Evolutionary conservation across 2,113 vertebrate species (phyloP).

Genomic region (Danionella cerebrum): DNA sequence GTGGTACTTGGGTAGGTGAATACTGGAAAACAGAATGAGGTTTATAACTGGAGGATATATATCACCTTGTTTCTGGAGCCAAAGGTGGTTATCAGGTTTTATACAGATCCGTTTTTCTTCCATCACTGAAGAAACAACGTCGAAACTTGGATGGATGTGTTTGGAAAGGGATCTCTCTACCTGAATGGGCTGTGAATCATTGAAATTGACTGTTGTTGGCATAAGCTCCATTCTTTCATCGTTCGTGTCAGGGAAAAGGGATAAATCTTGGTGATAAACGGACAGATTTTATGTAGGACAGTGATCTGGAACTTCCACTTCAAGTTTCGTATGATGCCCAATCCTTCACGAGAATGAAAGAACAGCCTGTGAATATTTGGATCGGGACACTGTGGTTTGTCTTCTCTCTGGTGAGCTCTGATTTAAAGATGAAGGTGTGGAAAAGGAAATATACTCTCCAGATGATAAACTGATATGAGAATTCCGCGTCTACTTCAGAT

Average conservation of each 20-base stretch:
- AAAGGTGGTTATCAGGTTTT: conserved; percentile 21
- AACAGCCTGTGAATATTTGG: not conserved
- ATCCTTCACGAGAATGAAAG: not conserved
- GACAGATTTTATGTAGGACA: conserved; percentile 1
- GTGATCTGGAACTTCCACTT: not conserved
- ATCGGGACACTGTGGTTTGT: not conserved
- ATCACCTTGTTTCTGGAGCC: not conserved
- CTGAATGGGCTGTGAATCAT: not conserved
- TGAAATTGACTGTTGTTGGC: conserved; percentile 1
- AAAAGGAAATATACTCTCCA: not conserved
- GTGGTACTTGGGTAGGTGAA: not conserved
- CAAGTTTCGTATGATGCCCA: not conserved
- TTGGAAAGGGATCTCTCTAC: not conserved
- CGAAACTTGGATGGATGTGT: not conserved
- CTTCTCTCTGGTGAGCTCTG: not conserved
- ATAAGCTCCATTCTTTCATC: not conserved
- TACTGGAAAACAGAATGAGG: not conserved
- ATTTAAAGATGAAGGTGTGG: conserved; percentile 2
- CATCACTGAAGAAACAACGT: not conserved
- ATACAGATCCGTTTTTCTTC: conserved; percentile 20
- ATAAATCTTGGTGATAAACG: not conserved
- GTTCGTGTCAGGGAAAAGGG: not conserved
- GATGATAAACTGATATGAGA: not conserved
- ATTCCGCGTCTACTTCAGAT: not conserved
- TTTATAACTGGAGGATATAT: not conserved